Base-by-base conservation (phyloP, 1,140 invertebrate genomes). In the Nomia melanderi region DNA sequence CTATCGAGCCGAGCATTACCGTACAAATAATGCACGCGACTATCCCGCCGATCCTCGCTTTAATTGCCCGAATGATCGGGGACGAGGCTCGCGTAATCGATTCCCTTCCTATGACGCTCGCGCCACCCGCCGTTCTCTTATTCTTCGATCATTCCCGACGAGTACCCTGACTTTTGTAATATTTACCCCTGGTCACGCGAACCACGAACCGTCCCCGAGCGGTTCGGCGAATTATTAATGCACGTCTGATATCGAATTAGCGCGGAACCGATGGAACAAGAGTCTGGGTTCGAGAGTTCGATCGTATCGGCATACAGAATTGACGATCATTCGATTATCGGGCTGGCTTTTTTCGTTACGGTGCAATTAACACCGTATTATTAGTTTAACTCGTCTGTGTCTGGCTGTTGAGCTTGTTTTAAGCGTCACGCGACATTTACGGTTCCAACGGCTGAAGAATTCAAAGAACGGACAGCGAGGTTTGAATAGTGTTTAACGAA, bases 21-120 rank as follows among this genome's bases (percentile, higher is more conserved):
- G 27, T 74, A 59, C 74, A 65, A 79, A 62, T 82, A 83, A 79
- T 83, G 53, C 64, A 57, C 70, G 54, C 54, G 33, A 54, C 77
- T 53, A 82, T 63, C 47, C 57, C 62, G 64, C 60, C 60, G 72
- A 64, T 77, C 66, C 54, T 76, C 47, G 78, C 72, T 82, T 77
- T 75, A 75, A 83, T 79, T 65, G 62, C 57, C 53, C 56, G 69
- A 81, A 83, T 70, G 71, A 82, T 82, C 63, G 33, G 47, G 63
- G 29, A 54, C 36, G 39, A n/a, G 39, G 54, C 29, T 65, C 63
- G 62, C 59, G 57, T 59, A 70, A 82, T 83, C 50, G 80, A 78
- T 78, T 66, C 79, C 50, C 79, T n/a, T 56, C n/a, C 66, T 69
- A 29, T 25, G 4, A 31, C 14, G 25, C 14, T 23, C 7, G 1